phyloP scores from a whole-genome alignment of 2,797 vertebrate species.

The Ciconia nigra region DNA sequence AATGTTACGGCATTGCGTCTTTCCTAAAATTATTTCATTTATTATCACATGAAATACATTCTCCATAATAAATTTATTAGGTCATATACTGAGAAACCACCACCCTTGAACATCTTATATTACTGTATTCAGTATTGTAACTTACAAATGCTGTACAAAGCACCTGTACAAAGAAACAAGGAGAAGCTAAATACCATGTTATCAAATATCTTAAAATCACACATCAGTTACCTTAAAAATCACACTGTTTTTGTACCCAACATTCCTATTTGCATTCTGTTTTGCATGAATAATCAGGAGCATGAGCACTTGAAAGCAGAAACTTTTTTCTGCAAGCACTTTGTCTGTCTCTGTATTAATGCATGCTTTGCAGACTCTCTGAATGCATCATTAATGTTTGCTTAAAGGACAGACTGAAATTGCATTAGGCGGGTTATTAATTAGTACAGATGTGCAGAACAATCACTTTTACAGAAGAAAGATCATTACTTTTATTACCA shows the following conservation, averaged over 20 bases:
- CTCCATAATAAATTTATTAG: background rate
- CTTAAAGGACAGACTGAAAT: background rate
- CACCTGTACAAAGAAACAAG: background rate
- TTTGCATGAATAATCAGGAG: background rate
- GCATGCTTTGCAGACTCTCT: background rate
- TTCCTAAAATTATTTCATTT: background rate
- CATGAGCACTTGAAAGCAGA: background rate
- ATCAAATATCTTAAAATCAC: background rate
- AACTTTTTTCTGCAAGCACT: background rate
- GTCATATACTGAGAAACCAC: background rate
- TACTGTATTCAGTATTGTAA: background rate
- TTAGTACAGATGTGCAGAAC: background rate
- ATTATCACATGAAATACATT: background rate
- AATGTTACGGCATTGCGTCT: background rate
- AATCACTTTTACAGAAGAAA: background rate
- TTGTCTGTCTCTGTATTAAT: background rate
- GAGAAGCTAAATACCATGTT: background rate
- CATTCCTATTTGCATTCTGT: background rate
- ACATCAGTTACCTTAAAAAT: background rate
- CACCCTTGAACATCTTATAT: background rate
- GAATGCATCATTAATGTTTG: background rate
- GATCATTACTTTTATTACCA: background rate
- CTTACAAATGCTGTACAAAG: background rate
- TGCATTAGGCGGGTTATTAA: background rate
- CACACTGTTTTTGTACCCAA: background rate